Evolutionary conservation across 1,140 invertebrate genomes (phyloP), one percentile per base, ranked within the genome.

Genomic region (Mactra quadrangularis): DNA sequence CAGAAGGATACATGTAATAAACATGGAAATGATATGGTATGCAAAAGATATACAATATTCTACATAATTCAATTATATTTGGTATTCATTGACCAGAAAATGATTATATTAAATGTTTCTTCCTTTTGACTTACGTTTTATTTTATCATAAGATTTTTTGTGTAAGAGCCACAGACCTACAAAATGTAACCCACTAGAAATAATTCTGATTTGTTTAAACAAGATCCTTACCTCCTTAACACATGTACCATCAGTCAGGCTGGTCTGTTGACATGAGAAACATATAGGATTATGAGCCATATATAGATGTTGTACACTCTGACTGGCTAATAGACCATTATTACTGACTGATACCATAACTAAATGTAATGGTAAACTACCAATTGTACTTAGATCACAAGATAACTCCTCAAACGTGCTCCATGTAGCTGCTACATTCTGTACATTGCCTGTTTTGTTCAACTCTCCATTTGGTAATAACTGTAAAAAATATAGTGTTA

Each of bases 321-420:
- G 62, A 41, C 77, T 81, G 31, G 77, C 31, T 25, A 60, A 50
- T 50, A 29, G 3, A 27, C 77, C 77, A 60, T 81, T 81, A 53
- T 81, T 81, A 33, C 77, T 81, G 22, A 81, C 41, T 15, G 77
- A 81, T 13, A 81, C 55, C 19, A 81, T 64, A 17, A 71, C 64
- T 29, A 50, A 19, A 50, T 70, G 64, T 19, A 70, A 6, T 4
- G 77, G 64, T 22, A 81, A 53, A 38, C 31, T n/a, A 81, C 64
- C 77, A 55, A 47, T 27, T 13, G 13, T 0, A 13, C 52, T 29
- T 1, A 81, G 33, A 19, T 57, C 41, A 68, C 77, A 81, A 1
- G 77, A 70, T 15, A 81, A 53, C 33, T 71, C 53, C 22, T 81
- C 77, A 47, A 59, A 57, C 11, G 50, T 29, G n/a, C 2, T 50